Percentiles rank a stretch among this genome's conserved stretches.
phyloP scores from a whole-genome alignment of 2,797 vertebrate genomes.

The Spheniscus humboldti region DNA sequence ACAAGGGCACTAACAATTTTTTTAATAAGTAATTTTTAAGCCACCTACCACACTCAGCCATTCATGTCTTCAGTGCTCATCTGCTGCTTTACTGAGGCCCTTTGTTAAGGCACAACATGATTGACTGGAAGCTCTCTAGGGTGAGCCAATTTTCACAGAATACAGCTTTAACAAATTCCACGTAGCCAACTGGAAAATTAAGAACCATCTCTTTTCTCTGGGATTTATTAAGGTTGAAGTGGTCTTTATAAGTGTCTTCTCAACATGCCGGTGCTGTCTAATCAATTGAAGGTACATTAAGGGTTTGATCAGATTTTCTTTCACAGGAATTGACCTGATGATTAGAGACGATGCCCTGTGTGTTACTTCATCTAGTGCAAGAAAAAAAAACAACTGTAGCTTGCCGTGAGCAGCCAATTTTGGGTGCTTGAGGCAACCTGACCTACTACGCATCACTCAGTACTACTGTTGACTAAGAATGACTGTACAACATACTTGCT shows the following conservation, averaged over 20 bases:
- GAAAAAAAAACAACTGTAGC: background rate
- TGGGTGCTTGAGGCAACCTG: background rate
- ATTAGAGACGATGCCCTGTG: background rate
- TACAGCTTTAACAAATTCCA: conserved; percentile 66
- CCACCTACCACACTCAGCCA: background rate
- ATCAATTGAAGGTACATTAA: conserved; percentile 37
- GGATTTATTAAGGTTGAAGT: conserved; percentile 51
- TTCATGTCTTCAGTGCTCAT: background rate
- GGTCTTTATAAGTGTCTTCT: conserved; percentile 16
- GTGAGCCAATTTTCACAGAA: conserved; percentile 54
- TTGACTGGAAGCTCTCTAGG: conserved; percentile 14
- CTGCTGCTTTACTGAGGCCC: background rate
- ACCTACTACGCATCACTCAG: background rate
- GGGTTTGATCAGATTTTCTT: conserved; percentile 4
- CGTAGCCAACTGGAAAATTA: conserved; percentile 74
- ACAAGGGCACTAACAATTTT: background rate
- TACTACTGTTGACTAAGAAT: background rate
- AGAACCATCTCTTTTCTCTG: conserved; percentile 24
- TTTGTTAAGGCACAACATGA: background rate
- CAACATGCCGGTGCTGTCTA: background rate
- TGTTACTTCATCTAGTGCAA: background rate
- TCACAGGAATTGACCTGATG: background rate
- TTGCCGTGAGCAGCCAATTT: background rate
- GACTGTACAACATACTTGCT: background rate
- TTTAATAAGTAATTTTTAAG: background rate